Evolutionary conservation across 2,113 vertebrate genomes (phyloP).

Genomic region (Eclectus roratus): DNA sequence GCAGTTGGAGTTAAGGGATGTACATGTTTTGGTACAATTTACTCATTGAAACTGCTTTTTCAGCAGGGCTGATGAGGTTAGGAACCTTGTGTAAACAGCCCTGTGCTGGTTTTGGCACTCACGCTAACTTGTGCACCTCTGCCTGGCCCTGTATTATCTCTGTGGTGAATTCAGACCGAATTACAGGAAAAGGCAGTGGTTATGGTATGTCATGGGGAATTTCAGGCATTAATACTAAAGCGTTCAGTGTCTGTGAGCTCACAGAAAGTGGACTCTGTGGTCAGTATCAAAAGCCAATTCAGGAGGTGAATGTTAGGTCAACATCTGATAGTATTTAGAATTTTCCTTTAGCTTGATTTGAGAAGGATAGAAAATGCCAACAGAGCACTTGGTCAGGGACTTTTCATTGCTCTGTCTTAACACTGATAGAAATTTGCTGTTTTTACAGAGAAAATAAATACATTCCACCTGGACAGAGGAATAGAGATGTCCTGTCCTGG

Average conservation of each 20-base stretch:
- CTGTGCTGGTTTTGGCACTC: slow-evolving; percentile 29
- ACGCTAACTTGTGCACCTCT: not conserved
- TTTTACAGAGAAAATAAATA: slow-evolving; percentile 94
- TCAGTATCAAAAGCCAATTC: slow-evolving; percentile 31
- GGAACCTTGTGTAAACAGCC: not conserved
- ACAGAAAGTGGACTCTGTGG: not conserved
- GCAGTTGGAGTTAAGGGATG: slow-evolving; percentile 28
- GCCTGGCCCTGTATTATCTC: slow-evolving; percentile 14
- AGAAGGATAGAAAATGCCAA: not conserved
- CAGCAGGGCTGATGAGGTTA: not conserved
- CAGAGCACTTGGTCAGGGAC: not conserved
- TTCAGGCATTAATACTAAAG: not conserved
- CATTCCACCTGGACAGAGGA: slow-evolving; percentile 95
- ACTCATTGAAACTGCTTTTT: slow-evolving; percentile 12
- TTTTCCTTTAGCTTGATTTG: not conserved
- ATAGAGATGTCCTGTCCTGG: slow-evolving; percentile 92
- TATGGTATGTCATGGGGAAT: not conserved
- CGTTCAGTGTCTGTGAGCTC: not conserved
- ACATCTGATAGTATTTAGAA: not conserved
- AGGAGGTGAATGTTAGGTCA: slow-evolving; percentile 28
- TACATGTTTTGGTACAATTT: not conserved
- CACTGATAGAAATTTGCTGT: slow-evolving; percentile 16
- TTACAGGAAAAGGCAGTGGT: slow-evolving; percentile 34
- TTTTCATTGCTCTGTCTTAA: not conserved
- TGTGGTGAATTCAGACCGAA: not conserved